A percentile compares a stretch with the other conserved stretches of the same genome.
phyloP scores from a whole-genome alignment of 2,797 vertebrate genomes.

The Atherinosoma microstoma region DNA sequence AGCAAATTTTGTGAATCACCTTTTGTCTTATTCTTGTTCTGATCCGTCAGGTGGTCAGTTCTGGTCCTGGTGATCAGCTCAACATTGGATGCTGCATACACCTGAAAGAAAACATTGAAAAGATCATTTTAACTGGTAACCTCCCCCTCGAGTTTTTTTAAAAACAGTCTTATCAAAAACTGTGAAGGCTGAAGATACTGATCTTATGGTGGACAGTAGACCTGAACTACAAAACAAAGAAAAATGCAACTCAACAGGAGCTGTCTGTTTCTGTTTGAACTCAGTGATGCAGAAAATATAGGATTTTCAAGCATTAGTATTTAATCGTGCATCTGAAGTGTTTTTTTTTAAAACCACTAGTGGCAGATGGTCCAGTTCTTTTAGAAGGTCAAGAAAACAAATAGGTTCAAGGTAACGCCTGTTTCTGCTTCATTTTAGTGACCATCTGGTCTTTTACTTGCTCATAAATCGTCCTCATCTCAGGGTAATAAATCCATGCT shows the following conservation, averaged over 20 bases:
- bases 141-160: not conserved
- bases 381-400: slow-evolving; percentile 44
- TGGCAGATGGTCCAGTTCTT: slow-evolving; percentile 56
- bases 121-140: not conserved
- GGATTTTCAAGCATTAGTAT: slow-evolving; percentile 29
- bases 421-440: slow-evolving; percentile 12
- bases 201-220: not conserved
- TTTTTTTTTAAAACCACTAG: slow-evolving; percentile 42
- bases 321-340: slow-evolving; percentile 45
- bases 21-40: slow-evolving; percentile 96
- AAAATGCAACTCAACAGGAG: not conserved
- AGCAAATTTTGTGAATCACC: slow-evolving; percentile 71
- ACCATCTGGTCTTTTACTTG: slow-evolving; percentile 26
- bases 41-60: slow-evolving; percentile 95
- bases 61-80: slow-evolving; percentile 96
- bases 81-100: slow-evolving; percentile 96
- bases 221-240: slow-evolving; percentile 7
- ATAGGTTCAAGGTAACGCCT: slow-evolving; percentile 47
- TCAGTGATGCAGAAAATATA: slow-evolving; percentile 59
- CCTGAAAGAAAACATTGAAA: slow-evolving; percentile 75
- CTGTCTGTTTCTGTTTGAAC: slow-evolving; percentile 39
- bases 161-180: too few relatives aligned
- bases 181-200: too few relatives aligned
- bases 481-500: not conserved
- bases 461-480: not conserved